Percentiles rank a stretch among this genome's conserved stretches.
Evolutionary conservation across 1,140 invertebrate genomes (phyloP).

Genomic region (Proales similis): DNA sequence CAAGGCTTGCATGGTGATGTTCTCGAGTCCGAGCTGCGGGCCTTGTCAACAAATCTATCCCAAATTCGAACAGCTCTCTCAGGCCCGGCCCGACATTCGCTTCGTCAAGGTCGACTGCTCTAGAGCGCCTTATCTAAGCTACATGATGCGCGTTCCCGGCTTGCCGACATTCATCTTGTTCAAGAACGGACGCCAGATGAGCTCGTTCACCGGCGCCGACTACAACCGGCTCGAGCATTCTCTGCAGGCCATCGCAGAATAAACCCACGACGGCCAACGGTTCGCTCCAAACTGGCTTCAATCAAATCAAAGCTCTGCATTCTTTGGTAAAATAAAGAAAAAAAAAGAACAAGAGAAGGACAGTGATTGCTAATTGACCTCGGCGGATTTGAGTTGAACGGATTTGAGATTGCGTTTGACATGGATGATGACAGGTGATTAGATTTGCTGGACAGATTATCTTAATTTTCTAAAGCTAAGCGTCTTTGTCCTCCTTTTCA

Average conservation of each 20-base stretch:
- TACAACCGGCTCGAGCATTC: conserved; percentile 3
- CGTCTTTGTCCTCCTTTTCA: no score
- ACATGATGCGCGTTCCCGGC: not conserved
- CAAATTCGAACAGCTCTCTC: not conserved
- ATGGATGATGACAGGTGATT: no score
- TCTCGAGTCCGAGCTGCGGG: conserved; percentile 4
- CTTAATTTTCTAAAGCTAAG: no score
- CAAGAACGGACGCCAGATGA: conserved; percentile 15
- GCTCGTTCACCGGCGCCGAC: conserved; percentile 15
- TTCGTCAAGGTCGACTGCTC: conserved; percentile 20
- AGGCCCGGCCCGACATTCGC: not conserved
- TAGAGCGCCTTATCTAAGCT: not conserved
- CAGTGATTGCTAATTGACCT: no score
- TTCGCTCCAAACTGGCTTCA: no score
- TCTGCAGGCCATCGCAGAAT: no score
- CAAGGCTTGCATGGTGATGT: conserved; percentile 9
- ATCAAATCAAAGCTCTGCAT: not conserved
- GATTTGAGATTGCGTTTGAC: no score
- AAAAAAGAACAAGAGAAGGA: no score
- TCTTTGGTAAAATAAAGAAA: not conserved
- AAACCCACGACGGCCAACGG: no score
- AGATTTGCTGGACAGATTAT: no score
- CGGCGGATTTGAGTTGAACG: not conserved
- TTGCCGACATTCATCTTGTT: conserved; percentile 17
- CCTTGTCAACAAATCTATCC: conserved; percentile 36